These are phyloP conservation scores for Melanostoma scalare DNA, from an alignment of 2,888 invertebrate genomes.

Conservation along the genomic window DNA sequence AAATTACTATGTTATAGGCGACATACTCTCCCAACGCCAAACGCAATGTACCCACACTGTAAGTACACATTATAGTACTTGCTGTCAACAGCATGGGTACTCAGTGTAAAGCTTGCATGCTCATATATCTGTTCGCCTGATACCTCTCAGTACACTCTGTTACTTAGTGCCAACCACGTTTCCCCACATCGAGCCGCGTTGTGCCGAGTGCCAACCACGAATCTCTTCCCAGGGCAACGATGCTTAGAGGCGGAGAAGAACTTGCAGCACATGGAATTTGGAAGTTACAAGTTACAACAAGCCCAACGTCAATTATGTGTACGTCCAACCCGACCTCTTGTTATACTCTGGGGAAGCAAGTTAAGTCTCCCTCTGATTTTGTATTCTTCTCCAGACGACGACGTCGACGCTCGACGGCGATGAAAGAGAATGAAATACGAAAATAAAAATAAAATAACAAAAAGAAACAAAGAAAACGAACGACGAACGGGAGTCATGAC, in stretches of 20 bases:
- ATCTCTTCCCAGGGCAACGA: conserved; percentile 14
- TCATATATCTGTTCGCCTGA: conserved; percentile 79
- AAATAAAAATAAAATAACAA: conserved; percentile 3
- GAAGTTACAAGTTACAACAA: conserved; percentile 38
- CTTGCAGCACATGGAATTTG: conserved; percentile 33
- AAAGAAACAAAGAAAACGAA: conserved; percentile 36
- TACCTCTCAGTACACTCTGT: conserved; percentile 82
- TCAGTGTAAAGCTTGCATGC: conserved; percentile 80
- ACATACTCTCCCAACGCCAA: not conserved
- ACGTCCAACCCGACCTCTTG: conserved; percentile 6
- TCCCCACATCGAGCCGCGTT: conserved; percentile 55
- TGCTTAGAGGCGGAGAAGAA: conserved; percentile 34
- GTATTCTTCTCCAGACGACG: conserved; percentile 47
- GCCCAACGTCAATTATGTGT: conserved; percentile 18
- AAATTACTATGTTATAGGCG: not conserved
- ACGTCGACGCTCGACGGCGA: conserved; percentile 67
- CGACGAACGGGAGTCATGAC: conserved; percentile 50
- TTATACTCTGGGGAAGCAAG: conserved; percentile 27
- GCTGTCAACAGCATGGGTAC: conserved; percentile 75
- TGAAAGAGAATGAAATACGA: conserved; percentile 4
- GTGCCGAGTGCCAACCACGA: conserved; percentile 33
- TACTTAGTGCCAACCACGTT: conserved; percentile 78
- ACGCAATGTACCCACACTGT: conserved; percentile 39
- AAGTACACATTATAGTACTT: conserved; percentile 69
- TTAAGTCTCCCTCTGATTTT: conserved; percentile 1